Conservation (phyloP, 2,888 invertebrate species). For the Tolmerus cingulatus region DNA sequence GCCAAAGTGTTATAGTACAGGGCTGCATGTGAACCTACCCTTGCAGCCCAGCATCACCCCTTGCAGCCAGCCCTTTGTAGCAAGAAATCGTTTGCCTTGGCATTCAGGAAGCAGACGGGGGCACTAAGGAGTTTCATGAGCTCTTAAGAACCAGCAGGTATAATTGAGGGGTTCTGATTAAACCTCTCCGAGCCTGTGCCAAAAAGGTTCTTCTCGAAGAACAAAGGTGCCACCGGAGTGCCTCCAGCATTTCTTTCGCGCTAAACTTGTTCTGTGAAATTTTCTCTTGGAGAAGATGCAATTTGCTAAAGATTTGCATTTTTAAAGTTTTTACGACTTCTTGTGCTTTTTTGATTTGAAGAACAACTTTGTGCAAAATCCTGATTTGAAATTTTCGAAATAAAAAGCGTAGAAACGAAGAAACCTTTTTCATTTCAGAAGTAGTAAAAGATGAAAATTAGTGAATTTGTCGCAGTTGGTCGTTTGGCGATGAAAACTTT, state of each 20-base stretch:
- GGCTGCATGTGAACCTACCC: not conserved
- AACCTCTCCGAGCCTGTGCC: not conserved
- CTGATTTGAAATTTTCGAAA: not conserved
- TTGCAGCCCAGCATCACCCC: too few species aligned
- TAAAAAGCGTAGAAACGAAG: not conserved
- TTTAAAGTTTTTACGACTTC: not conserved
- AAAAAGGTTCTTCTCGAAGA: not conserved
- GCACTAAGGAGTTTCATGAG: conserved; percentile 4
- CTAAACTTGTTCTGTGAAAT: not conserved
- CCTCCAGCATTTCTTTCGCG: conserved; percentile 2
- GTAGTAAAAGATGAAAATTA: not conserved
- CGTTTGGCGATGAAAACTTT: not conserved
- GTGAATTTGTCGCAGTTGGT: not conserved
- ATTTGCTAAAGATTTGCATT: not conserved
- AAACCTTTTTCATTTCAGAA: not conserved
- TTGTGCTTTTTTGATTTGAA: not conserved
- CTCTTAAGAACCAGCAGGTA: not conserved
- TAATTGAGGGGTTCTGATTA: conserved; percentile 17
- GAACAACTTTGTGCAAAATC: not conserved
- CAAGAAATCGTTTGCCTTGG: not conserved
- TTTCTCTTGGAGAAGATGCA: not conserved
- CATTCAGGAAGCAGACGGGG: not conserved
- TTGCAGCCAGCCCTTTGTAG: not conserved
- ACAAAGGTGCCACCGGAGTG: not conserved
- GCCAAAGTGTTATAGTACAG: not conserved